A percentile compares a stretch with the other conserved stretches of the same genome.
Conservation (phyloP, 2,888 invertebrate genomes). For the Melolontha melolontha region DNA sequence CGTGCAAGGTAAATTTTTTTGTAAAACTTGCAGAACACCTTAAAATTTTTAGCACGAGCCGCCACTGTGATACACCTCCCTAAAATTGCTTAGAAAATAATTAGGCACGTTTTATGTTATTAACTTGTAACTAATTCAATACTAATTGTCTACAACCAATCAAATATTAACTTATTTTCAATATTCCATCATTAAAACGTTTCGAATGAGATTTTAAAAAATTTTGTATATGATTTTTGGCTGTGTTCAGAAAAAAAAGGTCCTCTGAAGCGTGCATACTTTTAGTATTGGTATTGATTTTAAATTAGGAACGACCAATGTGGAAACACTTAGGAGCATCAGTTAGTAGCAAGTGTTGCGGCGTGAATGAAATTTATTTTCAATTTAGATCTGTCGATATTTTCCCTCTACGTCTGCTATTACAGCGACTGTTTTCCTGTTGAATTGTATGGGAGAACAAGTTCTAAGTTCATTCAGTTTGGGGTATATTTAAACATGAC, state of each 20-base stretch:
- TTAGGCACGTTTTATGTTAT: too few relatives aligned
- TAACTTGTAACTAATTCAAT: too few relatives aligned
- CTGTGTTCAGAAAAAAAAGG: background rate
- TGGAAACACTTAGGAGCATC: constrained; percentile 45
- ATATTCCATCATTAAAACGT: background rate
- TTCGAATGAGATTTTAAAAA: constrained; percentile 16
- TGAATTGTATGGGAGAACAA: constrained; percentile 14
- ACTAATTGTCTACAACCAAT: too few relatives aligned
- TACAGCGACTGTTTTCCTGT: constrained; percentile 7
- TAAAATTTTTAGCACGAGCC: too few relatives aligned
- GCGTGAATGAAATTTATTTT: constrained; percentile 46
- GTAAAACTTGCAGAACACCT: too few relatives aligned
- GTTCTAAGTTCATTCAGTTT: constrained; percentile 12
- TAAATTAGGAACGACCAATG: constrained; percentile 47
- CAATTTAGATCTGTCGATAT: constrained; percentile 42
- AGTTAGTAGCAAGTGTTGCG: constrained; percentile 39
- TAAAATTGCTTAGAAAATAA: too few relatives aligned
- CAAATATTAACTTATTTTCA: too few relatives aligned
- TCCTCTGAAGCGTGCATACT: constrained; percentile 23
- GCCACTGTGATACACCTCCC: too few relatives aligned
- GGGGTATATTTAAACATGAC: constrained; percentile 34
- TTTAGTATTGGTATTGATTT: constrained; percentile 50
- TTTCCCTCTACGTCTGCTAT: constrained; percentile 26
- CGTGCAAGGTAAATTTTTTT: too few relatives aligned
- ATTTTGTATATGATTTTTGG: background rate